Evolutionary conservation across 1,140 invertebrate species (phyloP), one percentile per base, ranked within the genome.

Genomic region (Drosophila sturtevanti): DNA sequence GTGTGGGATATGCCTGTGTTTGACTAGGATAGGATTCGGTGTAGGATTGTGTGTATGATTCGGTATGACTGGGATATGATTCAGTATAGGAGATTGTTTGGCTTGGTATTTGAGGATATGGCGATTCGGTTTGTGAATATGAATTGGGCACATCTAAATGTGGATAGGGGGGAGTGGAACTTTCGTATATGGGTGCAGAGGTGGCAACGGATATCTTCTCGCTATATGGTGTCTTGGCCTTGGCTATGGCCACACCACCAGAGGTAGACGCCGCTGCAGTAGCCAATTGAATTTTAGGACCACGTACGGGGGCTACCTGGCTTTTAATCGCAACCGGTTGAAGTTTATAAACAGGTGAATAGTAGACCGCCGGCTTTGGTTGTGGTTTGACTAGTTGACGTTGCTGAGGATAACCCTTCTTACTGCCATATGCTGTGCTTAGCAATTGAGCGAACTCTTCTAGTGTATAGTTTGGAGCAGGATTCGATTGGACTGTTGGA

Each of bases 391-490:
- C 38, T 0, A 34, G 16, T 12, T 52, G n/a, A n/a, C 65, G 69
- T 9, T 21, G 24, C 52, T 68, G 74, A n/a, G 65, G 68, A 31
- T 87, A 86, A 0, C 22, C 52, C 66, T 87, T 82, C 48, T 65
- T 70, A 34, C 18, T 41, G 54, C 84, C 84, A 44, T 87, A 87
- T 18, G 84, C 84, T 0, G 38, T 58, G 79, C 84, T 87, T 41
- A 87, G 44, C n/a, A 87, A 69, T 27, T 89, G 76, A 1, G 84
- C 84, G 24, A 89, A 22, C 24, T 87, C 84, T 48, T 87, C 85
- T n/a, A 87, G 51, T 5, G 84, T 89, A 34, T 89, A 87, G 31
- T 89, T 89, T 34, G 84, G 84, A 6, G 84, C 84, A 60, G 76
- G 75, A 7, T 84, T 72, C 16, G 68, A 73, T 37, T 52, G 76